Percentiles rank a stretch among this genome's conserved stretches.
Conservation (phyloP, 2,113 vertebrate species). For the Potamarius usumacintae region DNA sequence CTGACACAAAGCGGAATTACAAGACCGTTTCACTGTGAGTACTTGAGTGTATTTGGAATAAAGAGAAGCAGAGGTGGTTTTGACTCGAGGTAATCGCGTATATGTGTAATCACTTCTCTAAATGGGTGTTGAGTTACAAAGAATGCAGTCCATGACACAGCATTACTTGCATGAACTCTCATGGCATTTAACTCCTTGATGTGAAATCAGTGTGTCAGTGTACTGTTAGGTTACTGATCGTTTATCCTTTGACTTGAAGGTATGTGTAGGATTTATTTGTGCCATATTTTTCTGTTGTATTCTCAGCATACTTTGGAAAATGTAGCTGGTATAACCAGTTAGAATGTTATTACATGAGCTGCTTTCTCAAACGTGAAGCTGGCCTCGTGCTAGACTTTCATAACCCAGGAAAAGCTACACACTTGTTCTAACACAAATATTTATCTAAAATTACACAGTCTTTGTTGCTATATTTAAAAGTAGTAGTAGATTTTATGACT, state of each 20-base stretch:
- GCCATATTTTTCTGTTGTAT: neutral
- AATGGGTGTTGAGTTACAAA: slow-evolving; percentile 18
- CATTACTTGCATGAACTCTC: neutral
- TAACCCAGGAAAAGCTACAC: neutral
- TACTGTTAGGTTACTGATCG: neutral
- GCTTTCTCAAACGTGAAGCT: neutral
- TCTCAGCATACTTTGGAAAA: neutral
- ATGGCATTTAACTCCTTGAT: neutral
- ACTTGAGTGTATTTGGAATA: slow-evolving; percentile 27
- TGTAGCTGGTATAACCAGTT: neutral
- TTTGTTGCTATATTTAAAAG: neutral
- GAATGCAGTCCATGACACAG: slow-evolving; percentile 6
- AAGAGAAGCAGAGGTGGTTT: neutral
- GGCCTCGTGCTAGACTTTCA: neutral
- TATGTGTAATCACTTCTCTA: slow-evolving; percentile 17
- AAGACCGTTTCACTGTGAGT: slow-evolving; percentile 46
- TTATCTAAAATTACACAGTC: neutral
- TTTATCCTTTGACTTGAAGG: neutral
- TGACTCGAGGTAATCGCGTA: neutral
- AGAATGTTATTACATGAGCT: neutral
- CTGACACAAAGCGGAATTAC: slow-evolving; percentile 35
- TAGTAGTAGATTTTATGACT: neutral
- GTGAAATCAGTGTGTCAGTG: neutral
- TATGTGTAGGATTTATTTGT: neutral
- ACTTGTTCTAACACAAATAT: neutral